A percentile compares a stretch with the other conserved stretches of the same genome.
These are phyloP conservation scores for Varecia variegata DNA, from an alignment of 2,797 vertebrate species.

Conservation along the genomic window DNA sequence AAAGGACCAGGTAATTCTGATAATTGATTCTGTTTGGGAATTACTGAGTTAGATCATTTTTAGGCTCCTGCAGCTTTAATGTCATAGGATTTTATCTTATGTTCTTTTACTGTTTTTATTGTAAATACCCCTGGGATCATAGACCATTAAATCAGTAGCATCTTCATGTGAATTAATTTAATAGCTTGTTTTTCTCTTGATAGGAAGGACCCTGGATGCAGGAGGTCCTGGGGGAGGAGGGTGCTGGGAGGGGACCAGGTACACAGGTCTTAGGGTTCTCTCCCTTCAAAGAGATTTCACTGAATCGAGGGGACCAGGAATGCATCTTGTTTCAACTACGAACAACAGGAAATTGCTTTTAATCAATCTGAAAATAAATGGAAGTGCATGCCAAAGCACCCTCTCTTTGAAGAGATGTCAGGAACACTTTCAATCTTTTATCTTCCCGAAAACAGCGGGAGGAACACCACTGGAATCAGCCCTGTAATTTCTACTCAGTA, in stretches of 20 bases:
- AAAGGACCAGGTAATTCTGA: background rate
- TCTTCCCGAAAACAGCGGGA: slow-evolving; percentile 84
- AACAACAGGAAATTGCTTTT: slow-evolving; percentile 70
- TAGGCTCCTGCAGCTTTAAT: background rate
- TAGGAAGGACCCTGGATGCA: background rate
- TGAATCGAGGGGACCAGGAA: background rate
- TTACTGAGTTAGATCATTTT: background rate
- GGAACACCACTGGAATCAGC: slow-evolving; percentile 84
- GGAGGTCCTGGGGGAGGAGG: background rate
- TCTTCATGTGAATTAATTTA: slow-evolving; percentile 34
- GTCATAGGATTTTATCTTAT: background rate
- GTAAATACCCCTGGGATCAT: slow-evolving; percentile 26
- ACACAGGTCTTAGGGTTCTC: background rate
- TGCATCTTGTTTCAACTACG: slow-evolving; percentile 35
- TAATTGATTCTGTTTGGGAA: slow-evolving; percentile 14
- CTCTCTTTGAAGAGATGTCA: slow-evolving; percentile 80
- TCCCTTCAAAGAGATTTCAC: background rate
- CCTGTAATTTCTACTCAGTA: slow-evolving; percentile 87
- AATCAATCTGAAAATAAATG: slow-evolving; percentile 83
- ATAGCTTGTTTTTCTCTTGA: slow-evolving; percentile 59
- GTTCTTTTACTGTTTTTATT: slow-evolving; percentile 34
- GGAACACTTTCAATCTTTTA: slow-evolving; percentile 85
- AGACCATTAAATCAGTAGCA: slow-evolving; percentile 38
- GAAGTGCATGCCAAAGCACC: slow-evolving; percentile 70
- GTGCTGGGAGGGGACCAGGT: background rate